These are phyloP conservation scores for Lasioglossum baleicum DNA, from an alignment of 1,140 invertebrate genomes.

Conservation along the genomic window DNA sequence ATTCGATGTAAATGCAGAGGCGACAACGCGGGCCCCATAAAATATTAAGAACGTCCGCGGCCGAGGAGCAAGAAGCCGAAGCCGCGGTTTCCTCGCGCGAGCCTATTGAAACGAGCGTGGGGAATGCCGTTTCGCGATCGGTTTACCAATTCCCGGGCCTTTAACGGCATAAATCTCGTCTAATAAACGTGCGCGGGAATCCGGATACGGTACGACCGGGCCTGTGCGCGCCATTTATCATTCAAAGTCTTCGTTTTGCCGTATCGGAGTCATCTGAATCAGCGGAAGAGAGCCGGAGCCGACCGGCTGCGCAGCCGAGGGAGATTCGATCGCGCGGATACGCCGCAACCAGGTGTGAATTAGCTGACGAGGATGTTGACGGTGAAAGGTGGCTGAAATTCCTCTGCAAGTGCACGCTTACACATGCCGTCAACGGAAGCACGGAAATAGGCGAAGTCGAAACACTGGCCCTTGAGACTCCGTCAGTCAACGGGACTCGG, in stretches of 20 bases:
- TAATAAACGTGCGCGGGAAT: conserved; percentile 29
- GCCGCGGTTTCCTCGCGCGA: conserved; percentile 4
- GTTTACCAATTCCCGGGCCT: conserved; percentile 35
- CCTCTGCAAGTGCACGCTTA: no score
- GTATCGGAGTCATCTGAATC: conserved; percentile 25
- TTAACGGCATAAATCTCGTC: conserved; percentile 39
- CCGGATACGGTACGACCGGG: not conserved
- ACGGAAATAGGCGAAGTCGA: no score
- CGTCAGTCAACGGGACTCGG: no score
- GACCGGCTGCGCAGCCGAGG: not conserved
- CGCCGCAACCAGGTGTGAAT: not conserved
- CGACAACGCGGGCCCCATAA: conserved; percentile 15
- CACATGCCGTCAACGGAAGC: no score
- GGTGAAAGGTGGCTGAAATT: not conserved
- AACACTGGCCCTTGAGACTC: no score
- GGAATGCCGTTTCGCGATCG: conserved; percentile 30
- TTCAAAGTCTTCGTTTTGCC: conserved; percentile 26
- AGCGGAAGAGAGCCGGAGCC: conserved; percentile 2
- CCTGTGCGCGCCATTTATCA: conserved; percentile 20
- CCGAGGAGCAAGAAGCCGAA: not conserved
- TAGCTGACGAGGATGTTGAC: not conserved
- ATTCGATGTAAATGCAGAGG: conserved; percentile 37
- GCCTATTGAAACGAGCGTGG: conserved; percentile 8
- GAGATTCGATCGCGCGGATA: not conserved
- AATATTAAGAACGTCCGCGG: conserved; percentile 24